Evolutionary conservation across 2,797 vertebrate genomes (phyloP), one percentile per base, ranked within the genome.

Genomic region (Cossypha dichroa): DNA sequence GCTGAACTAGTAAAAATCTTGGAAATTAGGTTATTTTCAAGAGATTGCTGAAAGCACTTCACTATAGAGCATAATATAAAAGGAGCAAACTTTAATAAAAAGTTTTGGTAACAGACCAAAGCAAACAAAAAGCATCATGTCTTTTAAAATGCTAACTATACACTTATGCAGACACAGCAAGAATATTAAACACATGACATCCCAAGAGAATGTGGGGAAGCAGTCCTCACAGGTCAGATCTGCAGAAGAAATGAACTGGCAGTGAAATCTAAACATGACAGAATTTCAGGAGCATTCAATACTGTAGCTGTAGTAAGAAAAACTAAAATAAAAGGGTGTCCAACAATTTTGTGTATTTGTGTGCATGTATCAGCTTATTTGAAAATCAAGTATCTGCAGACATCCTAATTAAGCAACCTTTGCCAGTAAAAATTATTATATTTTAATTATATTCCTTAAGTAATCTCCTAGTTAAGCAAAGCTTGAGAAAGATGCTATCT

Each of bases 371-470:
- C 48, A 66, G 21, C 20, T 79, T 85, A 33, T 74, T 17, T 76
- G 70, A 85, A 87, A 83, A 92, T 69, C 26, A 81, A 67, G 14
- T 80, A 88, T 49, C 64, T 87, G 54, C 52, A 90, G 41, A 60
- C 38, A 80, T 64, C 31, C 54, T 80, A 85, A 85, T 75, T 60
- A 88, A 85, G 45, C 45, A 80, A 46, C 15, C 17, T 74, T 34
- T 73, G 40, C 52, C 67, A 93, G 41, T 43, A 82, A 80, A 79
- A 89, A 63, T 11, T 60, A 76, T 52, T 70, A 17, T 41, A 54
- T 64, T 93, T 88, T 93, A 77, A 94, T 80, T 58, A 51, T 74
- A 85, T 54, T 94, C 36, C 56, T 74, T 63, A 66, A 89, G 43
- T 76, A 82, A 82, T 41, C 49, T 56, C 48, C 63, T 87, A 41